Conservation (phyloP, 2,113 vertebrate species). For the Gasterosteus aculeatus region DNA sequence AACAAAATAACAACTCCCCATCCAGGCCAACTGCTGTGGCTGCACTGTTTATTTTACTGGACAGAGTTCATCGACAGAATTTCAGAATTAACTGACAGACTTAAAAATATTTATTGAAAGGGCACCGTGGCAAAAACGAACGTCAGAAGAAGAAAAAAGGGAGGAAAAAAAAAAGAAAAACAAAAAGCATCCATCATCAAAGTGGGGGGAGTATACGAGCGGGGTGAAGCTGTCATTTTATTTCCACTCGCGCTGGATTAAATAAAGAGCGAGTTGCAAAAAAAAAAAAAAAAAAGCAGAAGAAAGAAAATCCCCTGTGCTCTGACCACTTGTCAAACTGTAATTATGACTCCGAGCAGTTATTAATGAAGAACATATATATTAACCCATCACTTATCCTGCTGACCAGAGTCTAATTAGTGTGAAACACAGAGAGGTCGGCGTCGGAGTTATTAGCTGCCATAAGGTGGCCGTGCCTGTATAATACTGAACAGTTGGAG, state of each 20-base stretch:
- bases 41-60: slow-evolving; percentile 83
- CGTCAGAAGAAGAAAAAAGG: slow-evolving; percentile 58
- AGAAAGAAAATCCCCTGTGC: slow-evolving; percentile 26
- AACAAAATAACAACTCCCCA: slow-evolving; percentile 78
- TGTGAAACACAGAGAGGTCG: slow-evolving; percentile 29
- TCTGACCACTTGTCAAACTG: slow-evolving; percentile 73
- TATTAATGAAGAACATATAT: slow-evolving; percentile 66
- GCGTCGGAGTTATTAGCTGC: slow-evolving; percentile 33
- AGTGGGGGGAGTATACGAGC: slow-evolving; percentile 31
- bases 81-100: slow-evolving; percentile 84
- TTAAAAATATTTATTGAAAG: slow-evolving; percentile 85
- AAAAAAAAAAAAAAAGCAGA: slow-evolving; percentile 21
- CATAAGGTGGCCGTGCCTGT: neutral
- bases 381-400: slow-evolving; percentile 41
- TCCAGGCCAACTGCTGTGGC: slow-evolving; percentile 73
- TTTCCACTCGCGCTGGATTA: slow-evolving; percentile 65
- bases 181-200: slow-evolving; percentile 76
- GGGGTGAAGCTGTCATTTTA: slow-evolving; percentile 64
- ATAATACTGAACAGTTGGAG: slow-evolving; percentile 21
- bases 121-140: slow-evolving; percentile 74
- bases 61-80: slow-evolving; percentile 81
- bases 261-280: slow-evolving; percentile 65
- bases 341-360: slow-evolving; percentile 47
- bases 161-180: slow-evolving; percentile 53
- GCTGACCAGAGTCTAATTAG: slow-evolving; percentile 34